These are phyloP conservation scores for Diarsia dahlii DNA, from an alignment of 2,888 invertebrate genomes.

Conservation along the genomic window DNA sequence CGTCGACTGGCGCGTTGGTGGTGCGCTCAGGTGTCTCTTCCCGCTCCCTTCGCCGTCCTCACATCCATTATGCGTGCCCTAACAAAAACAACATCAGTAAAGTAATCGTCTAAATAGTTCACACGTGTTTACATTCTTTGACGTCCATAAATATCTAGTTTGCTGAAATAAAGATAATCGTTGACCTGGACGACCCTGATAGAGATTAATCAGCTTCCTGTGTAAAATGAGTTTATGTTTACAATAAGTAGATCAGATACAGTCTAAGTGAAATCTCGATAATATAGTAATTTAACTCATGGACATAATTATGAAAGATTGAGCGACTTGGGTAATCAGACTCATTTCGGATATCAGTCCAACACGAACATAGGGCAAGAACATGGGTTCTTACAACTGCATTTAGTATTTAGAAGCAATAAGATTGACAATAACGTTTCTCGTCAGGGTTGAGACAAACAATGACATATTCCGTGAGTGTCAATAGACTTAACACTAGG, in stretches of 20 bases:
- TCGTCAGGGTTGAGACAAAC: background rate
- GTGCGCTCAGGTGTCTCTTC: slow-evolving; percentile 86
- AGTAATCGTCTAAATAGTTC: slow-evolving; percentile 41
- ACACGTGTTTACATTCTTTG: slow-evolving; percentile 36
- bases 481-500: background rate
- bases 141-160: slow-evolving; percentile 48
- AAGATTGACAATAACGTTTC: background rate
- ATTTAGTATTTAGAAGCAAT: background rate
- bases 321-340: background rate
- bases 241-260: slow-evolving; percentile 16
- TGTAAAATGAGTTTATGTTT: slow-evolving; percentile 33
- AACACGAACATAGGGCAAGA: slow-evolving; percentile 12
- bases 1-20: slow-evolving; percentile 86
- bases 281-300: slow-evolving; percentile 1
- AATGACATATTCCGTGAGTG: background rate
- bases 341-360: background rate
- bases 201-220: slow-evolving; percentile 43
- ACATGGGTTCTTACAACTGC: background rate
- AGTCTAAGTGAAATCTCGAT: slow-evolving; percentile 3
- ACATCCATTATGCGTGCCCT: slow-evolving; percentile 79
- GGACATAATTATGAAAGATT: background rate
- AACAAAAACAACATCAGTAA: slow-evolving; percentile 57
- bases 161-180: slow-evolving; percentile 62
- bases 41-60: slow-evolving; percentile 84
- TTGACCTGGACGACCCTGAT: slow-evolving; percentile 55